phyloP scores from a whole-genome alignment of 2,888 invertebrate species.

The Troglohyphantes excavatus region DNA sequence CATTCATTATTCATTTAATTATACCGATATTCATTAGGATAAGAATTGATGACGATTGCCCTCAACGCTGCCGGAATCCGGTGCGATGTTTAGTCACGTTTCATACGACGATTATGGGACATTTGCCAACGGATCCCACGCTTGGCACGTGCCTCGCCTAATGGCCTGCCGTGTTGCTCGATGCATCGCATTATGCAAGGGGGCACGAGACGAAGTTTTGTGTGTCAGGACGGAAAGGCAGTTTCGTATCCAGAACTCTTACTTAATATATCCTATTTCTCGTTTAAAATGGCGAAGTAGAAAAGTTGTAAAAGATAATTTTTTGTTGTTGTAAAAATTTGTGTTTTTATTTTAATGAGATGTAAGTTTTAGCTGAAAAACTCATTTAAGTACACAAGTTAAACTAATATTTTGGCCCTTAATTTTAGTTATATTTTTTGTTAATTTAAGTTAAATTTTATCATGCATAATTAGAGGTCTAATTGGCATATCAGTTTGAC shows the following conservation, averaged over 20 bases:
- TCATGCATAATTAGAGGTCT: no score
- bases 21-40: neutral
- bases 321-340: no score
- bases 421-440: no score
- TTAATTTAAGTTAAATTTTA: no score
- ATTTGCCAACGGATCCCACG: conserved; percentile 5
- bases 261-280: neutral
- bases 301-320: no score
- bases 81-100: neutral
- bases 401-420: no score
- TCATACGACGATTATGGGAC: neutral
- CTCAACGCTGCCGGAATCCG: neutral
- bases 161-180: conserved; percentile 5
- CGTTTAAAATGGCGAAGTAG: no score
- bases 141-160: neutral
- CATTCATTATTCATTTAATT: conserved; percentile 4
- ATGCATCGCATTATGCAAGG: neutral
- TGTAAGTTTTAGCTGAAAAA: no score
- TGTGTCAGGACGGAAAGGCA: neutral
- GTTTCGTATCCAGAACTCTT: neutral
- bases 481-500: no score
- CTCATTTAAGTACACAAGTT: no score
- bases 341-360: no score
- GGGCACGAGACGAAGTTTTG: neutral
- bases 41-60: conserved; percentile 4